Evolutionary conservation across 2,113 vertebrate species (phyloP).

Genomic region (Nesoenas mayeri): DNA sequence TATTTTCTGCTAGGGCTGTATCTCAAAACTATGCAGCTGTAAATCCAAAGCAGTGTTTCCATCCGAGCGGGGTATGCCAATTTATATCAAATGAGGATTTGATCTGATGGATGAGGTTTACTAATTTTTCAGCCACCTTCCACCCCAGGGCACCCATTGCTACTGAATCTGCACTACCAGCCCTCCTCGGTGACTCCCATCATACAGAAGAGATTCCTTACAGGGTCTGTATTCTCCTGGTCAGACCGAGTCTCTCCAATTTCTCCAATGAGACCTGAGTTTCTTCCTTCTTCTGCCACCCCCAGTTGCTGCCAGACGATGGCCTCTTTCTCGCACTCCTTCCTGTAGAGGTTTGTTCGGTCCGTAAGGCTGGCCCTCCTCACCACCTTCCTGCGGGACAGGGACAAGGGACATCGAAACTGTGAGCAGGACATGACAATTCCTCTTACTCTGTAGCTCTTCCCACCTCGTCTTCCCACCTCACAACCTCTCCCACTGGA

Average conservation of each 20-base stretch:
- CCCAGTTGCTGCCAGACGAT: slow-evolving; percentile 93
- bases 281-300: slow-evolving; percentile 74
- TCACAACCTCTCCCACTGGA: neutral
- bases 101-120: neutral
- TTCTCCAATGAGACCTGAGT: slow-evolving; percentile 69
- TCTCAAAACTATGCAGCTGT: neutral
- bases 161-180: neutral
- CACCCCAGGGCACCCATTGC: neutral
- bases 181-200: neutral
- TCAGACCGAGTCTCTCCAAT: slow-evolving; percentile 84
- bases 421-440: neutral
- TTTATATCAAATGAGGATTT: neutral
- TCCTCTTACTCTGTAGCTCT: neutral
- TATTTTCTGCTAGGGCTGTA: neutral
- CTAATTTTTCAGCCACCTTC: neutral
- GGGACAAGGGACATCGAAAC: neutral
- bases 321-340: slow-evolving; percentile 96
- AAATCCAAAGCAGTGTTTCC: neutral
- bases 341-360: slow-evolving; percentile 92
- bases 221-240: slow-evolving; percentile 86
- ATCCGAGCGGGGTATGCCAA: neutral
- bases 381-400: slow-evolving; percentile 88
- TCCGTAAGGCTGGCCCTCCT: slow-evolving; percentile 93
- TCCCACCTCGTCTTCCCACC: neutral
- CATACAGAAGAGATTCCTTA: slow-evolving; percentile 62